Evolutionary conservation across 2,888 invertebrate species (phyloP).

Genomic region (Athalia circularis): DNA sequence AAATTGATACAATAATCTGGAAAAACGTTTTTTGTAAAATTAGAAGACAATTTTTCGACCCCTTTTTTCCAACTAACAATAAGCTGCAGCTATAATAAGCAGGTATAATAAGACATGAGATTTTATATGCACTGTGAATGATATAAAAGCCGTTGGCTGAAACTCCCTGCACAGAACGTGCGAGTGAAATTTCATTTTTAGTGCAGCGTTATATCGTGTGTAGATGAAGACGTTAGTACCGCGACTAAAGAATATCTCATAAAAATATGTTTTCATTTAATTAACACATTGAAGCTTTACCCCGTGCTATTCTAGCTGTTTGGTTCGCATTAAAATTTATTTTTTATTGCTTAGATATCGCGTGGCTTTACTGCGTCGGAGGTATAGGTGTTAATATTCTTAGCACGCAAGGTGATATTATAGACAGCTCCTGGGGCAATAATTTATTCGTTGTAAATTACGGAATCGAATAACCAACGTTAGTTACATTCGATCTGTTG

Average conservation of each 20-base stretch:
- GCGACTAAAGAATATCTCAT: slow-evolving; percentile 43
- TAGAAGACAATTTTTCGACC: too few relatives aligned
- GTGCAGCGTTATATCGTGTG: not conserved
- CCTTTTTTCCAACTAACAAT: too few relatives aligned
- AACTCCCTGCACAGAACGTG: too few relatives aligned
- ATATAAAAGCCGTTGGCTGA: too few relatives aligned
- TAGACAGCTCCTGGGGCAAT: slow-evolving; percentile 38
- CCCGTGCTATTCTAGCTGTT: not conserved
- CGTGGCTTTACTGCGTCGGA: slow-evolving; percentile 45
- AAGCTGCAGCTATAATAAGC: too few relatives aligned
- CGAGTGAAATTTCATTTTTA: too few relatives aligned
- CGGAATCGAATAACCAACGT: too few relatives aligned
- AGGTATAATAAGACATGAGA: too few relatives aligned
- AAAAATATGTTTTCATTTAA: slow-evolving; percentile 58
- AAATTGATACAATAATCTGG: too few relatives aligned
- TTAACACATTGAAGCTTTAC: slow-evolving; percentile 55
- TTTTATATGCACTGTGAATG: too few relatives aligned
- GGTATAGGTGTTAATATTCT: slow-evolving; percentile 54
- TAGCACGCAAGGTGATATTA: not conserved
- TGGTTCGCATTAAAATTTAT: slow-evolving; percentile 52
- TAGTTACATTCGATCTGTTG: not conserved
- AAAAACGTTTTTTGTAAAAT: too few relatives aligned
- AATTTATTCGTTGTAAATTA: slow-evolving; percentile 42
- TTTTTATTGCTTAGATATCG: slow-evolving; percentile 54
- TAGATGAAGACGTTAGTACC: slow-evolving; percentile 44